Evolutionary conservation across 2,797 vertebrate species (phyloP), one percentile per base, ranked within the genome.

Genomic region (Cynopterus sphinx): DNA sequence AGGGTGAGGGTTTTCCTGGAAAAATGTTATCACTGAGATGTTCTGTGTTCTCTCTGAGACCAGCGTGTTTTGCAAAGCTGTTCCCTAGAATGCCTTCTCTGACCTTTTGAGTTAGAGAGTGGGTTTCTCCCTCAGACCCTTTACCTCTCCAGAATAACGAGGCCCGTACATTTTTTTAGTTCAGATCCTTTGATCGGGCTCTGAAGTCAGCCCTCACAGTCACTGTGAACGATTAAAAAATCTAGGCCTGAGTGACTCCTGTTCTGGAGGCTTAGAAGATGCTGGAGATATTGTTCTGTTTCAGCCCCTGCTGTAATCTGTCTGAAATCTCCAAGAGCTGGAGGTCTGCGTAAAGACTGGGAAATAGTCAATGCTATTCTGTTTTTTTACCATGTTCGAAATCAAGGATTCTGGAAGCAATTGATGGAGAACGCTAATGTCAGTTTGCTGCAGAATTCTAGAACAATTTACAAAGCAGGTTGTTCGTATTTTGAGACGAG

Each of bases 381-480:
- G 24, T 57, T 41, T 21, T 21, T 71, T 31, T 39, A 75, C 28
- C 24, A 19, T 26, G 26, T 31, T 31, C 2, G 39, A 57, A 59
- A 82, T 24, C 1, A 59, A 57, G 51, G 21, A 57, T 70, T 94
- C 61, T 92, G 33, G 39, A 74, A 91, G 63, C 33, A 65, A 33
- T 24, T 31, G 53, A 26, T 10, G 19, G 33, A 75, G 19, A 26
- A 31, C 21, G 55, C 5, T 4, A 9, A 19, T 33, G 61, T 49
- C 39, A 41, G 24, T 92, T 78, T 77, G 15, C 43, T n/a, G 19
- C 11, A 36, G 84, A 87, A 87, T 81, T 94, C 84, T 77, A 82
- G 75, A 78, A n/a, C 21, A 81, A 53, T 22, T 57, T 53, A 24
- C 3, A 49, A 74, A 65, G 57, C 63, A 90, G 71, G 65, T 33